These are phyloP conservation scores for Isaurus tuberculatus DNA, from an alignment of 92 coral and sea anemone genomes.

Conservation along the genomic window DNA sequence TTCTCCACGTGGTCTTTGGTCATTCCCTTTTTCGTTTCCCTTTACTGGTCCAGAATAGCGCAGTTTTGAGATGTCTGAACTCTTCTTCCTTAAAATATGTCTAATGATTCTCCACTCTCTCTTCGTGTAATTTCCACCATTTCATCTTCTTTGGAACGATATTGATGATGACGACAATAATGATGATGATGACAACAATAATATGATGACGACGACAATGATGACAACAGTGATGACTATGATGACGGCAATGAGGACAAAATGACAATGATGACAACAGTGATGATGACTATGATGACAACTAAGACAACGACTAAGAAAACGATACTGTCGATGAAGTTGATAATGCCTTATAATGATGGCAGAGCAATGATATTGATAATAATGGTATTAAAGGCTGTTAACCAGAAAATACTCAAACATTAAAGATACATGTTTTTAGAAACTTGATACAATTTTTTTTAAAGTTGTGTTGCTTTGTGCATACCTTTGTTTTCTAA, in stretches of 20 bases:
- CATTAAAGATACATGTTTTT: no score
- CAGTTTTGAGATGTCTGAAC: no score
- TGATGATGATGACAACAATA: no score
- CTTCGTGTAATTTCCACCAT: no score
- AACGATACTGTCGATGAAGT: neutral
- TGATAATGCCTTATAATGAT: neutral
- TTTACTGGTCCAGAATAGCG: no score
- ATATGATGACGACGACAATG: neutral
- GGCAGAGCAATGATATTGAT: neutral
- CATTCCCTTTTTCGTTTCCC: no score
- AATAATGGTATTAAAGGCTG: neutral
- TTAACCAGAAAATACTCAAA: neutral
- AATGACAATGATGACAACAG: neutral
- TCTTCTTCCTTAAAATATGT: no score
- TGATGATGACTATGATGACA: neutral
- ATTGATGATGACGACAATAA: no score
- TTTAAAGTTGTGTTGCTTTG: neutral
- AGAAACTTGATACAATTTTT: no score
- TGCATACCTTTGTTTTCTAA: neutral
- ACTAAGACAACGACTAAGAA: neutral
- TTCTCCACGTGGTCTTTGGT: no score
- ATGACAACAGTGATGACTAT: neutral
- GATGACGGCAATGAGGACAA: neutral
- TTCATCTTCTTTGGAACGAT: no score
- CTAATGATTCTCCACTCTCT: no score